These are phyloP conservation scores for Aspidiotus rigidus DNA, from an alignment of 2,888 invertebrate genomes.

Conservation along the genomic window DNA sequence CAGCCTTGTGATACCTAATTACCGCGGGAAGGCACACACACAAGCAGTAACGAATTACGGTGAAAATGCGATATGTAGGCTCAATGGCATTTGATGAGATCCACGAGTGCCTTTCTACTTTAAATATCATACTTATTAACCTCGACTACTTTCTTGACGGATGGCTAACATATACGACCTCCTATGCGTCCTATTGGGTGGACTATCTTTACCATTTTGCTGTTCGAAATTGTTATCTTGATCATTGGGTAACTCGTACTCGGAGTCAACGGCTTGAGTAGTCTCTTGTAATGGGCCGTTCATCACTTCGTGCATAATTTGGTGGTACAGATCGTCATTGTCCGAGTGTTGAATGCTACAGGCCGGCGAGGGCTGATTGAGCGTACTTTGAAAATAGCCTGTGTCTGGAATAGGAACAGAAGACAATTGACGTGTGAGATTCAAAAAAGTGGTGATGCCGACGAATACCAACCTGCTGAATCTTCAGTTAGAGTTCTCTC, in stretches of 20 bases:
- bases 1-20: no score
- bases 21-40: no score
- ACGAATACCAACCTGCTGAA: slow-evolving; percentile 32
- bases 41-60: no score
- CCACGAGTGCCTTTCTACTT: neutral
- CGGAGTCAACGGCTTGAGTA: slow-evolving; percentile 36
- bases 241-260: slow-evolving; percentile 35
- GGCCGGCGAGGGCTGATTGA: slow-evolving; percentile 34
- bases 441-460: no score
- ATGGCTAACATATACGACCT: slow-evolving; percentile 37
- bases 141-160: slow-evolving; percentile 49
- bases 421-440: no score
- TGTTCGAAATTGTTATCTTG: slow-evolving; percentile 10
- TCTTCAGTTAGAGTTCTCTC: slow-evolving; percentile 36
- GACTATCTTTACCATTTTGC: slow-evolving; percentile 8
- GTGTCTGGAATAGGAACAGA: slow-evolving; percentile 8
- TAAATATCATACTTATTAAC: slow-evolving; percentile 38
- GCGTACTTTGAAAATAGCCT: slow-evolving; percentile 33
- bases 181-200: slow-evolving; percentile 33
- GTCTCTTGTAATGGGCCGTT: slow-evolving; percentile 37
- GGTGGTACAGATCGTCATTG: slow-evolving; percentile 37
- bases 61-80: neutral
- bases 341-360: slow-evolving; percentile 33
- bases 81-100: neutral
- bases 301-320: slow-evolving; percentile 40